Conservation (phyloP, 1,140 invertebrate genomes). For the Battus philenor region DNA sequence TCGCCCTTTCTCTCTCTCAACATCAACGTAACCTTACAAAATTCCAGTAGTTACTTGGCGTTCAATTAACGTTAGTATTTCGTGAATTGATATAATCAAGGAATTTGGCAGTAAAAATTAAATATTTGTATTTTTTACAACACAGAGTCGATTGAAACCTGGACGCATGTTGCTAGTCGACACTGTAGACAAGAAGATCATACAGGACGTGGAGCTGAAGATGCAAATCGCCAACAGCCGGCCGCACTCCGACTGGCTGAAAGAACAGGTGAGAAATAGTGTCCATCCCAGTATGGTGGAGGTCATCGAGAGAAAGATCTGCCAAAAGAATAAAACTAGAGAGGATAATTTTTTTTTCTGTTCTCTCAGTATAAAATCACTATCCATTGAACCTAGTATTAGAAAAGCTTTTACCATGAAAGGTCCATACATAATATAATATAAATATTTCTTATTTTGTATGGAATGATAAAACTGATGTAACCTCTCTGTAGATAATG, state of each 20-base stretch:
- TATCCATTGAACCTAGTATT: neutral
- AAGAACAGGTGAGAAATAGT: slow-evolving; percentile 85
- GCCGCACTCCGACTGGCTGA: slow-evolving; percentile 93
- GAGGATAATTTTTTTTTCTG: slow-evolving; percentile 10
- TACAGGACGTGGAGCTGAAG: slow-evolving; percentile 96
- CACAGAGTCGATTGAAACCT: slow-evolving; percentile 96
- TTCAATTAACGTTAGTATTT: no score
- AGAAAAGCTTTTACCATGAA: neutral
- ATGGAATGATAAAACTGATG: no score
- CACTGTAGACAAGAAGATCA: slow-evolving; percentile 92
- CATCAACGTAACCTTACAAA: no score
- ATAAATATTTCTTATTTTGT: neutral
- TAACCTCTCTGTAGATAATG: no score
- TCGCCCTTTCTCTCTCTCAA: no score
- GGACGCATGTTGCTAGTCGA: slow-evolving; percentile 99
- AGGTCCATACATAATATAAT: neutral
- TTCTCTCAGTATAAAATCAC: neutral
- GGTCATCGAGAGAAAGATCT: no score
- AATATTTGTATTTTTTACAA: no score
- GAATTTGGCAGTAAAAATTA: no score
- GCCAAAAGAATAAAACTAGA: no score
- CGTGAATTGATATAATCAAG: no score
- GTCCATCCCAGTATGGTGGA: no score
- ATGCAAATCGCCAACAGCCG: slow-evolving; percentile 89
- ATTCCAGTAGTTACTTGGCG: no score